A percentile compares a stretch with the other conserved stretches of the same genome.
Evolutionary conservation across 2,113 vertebrate genomes (phyloP).

Genomic region (Hystrix cristata): DNA sequence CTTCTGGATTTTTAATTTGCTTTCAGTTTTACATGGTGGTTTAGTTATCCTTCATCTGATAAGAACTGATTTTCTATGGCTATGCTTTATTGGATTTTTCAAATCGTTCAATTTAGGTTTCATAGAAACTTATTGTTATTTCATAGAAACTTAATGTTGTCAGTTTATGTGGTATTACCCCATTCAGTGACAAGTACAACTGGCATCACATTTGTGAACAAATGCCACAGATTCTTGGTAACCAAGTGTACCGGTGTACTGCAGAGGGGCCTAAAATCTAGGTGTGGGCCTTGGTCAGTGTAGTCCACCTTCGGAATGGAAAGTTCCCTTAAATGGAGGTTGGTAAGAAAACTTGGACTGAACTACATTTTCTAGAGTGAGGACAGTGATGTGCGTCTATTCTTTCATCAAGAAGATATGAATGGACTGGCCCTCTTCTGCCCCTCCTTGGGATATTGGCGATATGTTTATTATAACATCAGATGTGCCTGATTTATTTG

Average conservation of each 20-base stretch:
- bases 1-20: conserved; percentile 24
- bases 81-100: conserved; percentile 42
- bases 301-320: not conserved
- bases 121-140: not conserved
- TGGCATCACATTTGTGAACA: not conserved
- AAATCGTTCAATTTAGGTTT: not conserved
- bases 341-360: not conserved
- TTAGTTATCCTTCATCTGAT: not conserved
- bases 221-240: not conserved
- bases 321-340: not conserved
- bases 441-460: not conserved
- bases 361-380: not conserved
- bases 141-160: not conserved
- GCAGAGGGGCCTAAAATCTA: not conserved
- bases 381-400: not conserved
- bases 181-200: not conserved
- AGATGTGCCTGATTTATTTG: conserved; percentile 26
- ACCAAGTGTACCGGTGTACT: not conserved
- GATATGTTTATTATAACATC: conserved; percentile 14
- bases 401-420: not conserved
- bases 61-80: not conserved
- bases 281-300: not conserved
- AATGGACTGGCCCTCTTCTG: conserved; percentile 2
- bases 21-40: conserved; percentile 1
- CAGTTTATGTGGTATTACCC: not conserved